phyloP scores from a whole-genome alignment of 1,140 invertebrate species.

The Brachionus angularis region DNA sequence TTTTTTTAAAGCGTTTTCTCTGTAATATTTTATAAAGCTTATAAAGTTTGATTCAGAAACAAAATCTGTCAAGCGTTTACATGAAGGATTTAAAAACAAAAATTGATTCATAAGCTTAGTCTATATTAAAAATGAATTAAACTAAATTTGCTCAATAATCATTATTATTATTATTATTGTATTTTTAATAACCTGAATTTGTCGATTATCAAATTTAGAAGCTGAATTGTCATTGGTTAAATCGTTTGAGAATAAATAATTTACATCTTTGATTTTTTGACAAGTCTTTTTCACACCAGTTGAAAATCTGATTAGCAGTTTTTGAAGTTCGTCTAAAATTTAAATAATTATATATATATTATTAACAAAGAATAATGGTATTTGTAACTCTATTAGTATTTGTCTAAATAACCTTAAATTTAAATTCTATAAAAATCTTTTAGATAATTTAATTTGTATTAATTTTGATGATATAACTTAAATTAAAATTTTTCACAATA shows the following conservation, averaged over 20 bases:
- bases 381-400: too few relatives aligned
- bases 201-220: not conserved
- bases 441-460: too few relatives aligned
- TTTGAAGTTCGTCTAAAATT: conserved; percentile 38
- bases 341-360: too few relatives aligned
- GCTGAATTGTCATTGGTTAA: not conserved
- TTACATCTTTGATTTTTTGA: conserved; percentile 29
- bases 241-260: conserved; percentile 20
- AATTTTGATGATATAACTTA: too few relatives aligned
- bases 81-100: not conserved
- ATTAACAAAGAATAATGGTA: too few relatives aligned
- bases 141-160: not conserved
- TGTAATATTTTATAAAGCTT: not conserved
- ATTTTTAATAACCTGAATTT: conserved; percentile 33
- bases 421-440: too few relatives aligned
- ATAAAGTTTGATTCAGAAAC: conserved; percentile 25
- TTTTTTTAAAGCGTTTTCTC: conserved; percentile 21
- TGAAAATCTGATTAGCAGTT: conserved; percentile 23
- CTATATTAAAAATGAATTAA: conserved; percentile 14
- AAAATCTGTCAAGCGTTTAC: conserved; percentile 15
- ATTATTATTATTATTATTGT: not conserved
- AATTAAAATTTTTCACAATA: too few relatives aligned
- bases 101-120: conserved; percentile 24
- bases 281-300: conserved; percentile 26
- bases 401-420: too few relatives aligned